A percentile compares a stretch with the other conserved stretches of the same genome.
Conservation (phyloP, 2,888 invertebrate genomes). For the Papilio elwesi region DNA sequence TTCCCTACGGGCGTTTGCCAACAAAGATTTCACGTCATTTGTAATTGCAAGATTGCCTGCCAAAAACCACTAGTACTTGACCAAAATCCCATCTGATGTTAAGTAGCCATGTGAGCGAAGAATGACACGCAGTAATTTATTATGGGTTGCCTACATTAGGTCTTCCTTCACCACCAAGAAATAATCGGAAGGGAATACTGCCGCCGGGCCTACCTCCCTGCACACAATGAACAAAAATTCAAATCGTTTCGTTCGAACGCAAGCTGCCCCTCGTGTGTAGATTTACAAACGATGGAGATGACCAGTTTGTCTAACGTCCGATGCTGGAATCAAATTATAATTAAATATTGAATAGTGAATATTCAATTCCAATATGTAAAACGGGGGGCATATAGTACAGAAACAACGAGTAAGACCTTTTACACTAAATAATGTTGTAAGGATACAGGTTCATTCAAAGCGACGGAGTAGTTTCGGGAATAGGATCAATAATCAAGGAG, state of each 20-base stretch:
- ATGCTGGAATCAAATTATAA: neutral
- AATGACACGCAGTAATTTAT: too few species aligned
- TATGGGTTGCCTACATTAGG: too few species aligned
- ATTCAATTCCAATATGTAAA: too few species aligned
- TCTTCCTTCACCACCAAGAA: too few species aligned
- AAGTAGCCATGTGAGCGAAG: too few species aligned
- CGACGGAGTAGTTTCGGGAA: neutral
- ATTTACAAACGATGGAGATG: neutral
- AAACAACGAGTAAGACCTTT: neutral
- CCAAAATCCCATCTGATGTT: too few species aligned
- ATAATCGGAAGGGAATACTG: too few species aligned
- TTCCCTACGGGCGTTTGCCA: neutral
- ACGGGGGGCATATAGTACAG: too few species aligned
- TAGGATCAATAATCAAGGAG: slow-evolving; percentile 30
- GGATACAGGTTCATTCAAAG: slow-evolving; percentile 1
- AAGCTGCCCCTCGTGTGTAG: neutral
- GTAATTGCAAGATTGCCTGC: too few species aligned
- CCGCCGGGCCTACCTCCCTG: too few species aligned
- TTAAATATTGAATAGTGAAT: too few species aligned
- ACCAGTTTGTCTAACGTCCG: neutral
- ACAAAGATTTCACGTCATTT: neutral
- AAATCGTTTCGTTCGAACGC: neutral
- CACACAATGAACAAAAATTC: neutral
- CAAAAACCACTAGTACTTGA: too few species aligned
- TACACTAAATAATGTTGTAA: neutral